These are phyloP conservation scores for Plutella xylostella DNA, from an alignment of 2,888 invertebrate genomes.

Conservation along the genomic window DNA sequence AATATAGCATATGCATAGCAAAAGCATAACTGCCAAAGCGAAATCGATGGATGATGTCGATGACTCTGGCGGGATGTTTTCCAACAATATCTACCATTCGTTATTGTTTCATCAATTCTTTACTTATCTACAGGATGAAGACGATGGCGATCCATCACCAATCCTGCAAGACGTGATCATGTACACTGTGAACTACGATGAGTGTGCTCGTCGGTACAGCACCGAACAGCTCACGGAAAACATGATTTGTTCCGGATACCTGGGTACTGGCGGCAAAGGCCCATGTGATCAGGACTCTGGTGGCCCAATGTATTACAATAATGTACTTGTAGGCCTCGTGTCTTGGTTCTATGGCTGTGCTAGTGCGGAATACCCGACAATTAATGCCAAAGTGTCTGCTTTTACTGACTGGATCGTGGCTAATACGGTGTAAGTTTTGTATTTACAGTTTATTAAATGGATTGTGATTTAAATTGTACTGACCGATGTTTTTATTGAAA, in stretches of 20 bases:
- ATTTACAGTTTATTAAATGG: too few relatives aligned
- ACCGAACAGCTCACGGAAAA: constrained; percentile 25
- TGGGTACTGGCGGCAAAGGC: constrained; percentile 33
- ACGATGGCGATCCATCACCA: constrained; percentile 6
- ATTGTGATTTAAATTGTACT: too few relatives aligned
- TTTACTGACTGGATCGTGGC: constrained; percentile 34
- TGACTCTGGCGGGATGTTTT: too few relatives aligned
- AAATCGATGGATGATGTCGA: too few relatives aligned
- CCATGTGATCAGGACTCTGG: constrained; percentile 65
- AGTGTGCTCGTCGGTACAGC: constrained; percentile 30
- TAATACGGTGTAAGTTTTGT: too few relatives aligned
- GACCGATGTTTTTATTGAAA: too few relatives aligned
- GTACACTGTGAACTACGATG: constrained; percentile 26
- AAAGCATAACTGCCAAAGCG: too few relatives aligned
- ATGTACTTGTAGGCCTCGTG: constrained; percentile 48
- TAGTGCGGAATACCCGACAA: constrained; percentile 52
- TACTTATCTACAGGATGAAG: too few relatives aligned
- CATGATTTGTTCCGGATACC: constrained; percentile 39
- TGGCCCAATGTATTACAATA: constrained; percentile 49
- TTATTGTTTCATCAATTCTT: too few relatives aligned
- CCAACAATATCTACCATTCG: too few relatives aligned
- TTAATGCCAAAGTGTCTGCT: constrained; percentile 50
- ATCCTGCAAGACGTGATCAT: constrained; percentile 23
- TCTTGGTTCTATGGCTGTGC: constrained; percentile 64
- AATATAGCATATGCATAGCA: too few relatives aligned